A percentile compares a stretch with the other conserved stretches of the same genome.
phyloP scores from a whole-genome alignment of 2,113 vertebrate genomes.

The Cottus gobio region DNA sequence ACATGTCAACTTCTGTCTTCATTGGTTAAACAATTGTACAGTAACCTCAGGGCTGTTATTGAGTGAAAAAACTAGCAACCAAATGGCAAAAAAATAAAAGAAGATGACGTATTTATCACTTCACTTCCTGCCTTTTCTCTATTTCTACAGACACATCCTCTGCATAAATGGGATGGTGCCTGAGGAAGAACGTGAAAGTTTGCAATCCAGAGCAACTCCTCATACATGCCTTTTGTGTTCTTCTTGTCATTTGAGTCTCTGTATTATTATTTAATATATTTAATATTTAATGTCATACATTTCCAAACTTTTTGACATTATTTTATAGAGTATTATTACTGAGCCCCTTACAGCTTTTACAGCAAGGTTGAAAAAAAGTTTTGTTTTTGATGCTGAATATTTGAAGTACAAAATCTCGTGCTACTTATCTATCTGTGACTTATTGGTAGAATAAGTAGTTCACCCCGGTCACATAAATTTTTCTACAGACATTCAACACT shows the following conservation, averaged over 20 bases:
- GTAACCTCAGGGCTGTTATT: not conserved
- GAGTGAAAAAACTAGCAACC: not conserved
- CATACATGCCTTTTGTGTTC: not conserved
- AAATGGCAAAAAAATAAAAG: not conserved
- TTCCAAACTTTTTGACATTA: not conserved
- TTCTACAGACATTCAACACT: not conserved
- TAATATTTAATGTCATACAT: not conserved
- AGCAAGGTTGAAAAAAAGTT: not conserved
- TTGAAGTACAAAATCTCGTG: not conserved
- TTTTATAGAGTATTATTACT: not conserved
- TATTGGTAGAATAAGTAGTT: too few relatives aligned
- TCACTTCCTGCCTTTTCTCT: not conserved
- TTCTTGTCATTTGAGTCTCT: not conserved
- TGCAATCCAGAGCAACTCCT: not conserved
- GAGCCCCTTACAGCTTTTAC: not conserved
- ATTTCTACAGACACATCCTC: not conserved
- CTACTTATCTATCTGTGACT: not conserved
- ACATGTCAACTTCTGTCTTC: not conserved
- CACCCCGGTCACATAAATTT: not conserved
- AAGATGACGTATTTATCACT: not conserved
- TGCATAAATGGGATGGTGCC: not conserved
- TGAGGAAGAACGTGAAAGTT: not conserved
- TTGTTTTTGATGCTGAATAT: not conserved
- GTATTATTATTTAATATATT: not conserved
- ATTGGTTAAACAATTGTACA: not conserved